Evolutionary conservation across 2,888 invertebrate genomes (phyloP), one percentile per base, ranked within the genome.

Genomic region (Aplocera efformata): DNA sequence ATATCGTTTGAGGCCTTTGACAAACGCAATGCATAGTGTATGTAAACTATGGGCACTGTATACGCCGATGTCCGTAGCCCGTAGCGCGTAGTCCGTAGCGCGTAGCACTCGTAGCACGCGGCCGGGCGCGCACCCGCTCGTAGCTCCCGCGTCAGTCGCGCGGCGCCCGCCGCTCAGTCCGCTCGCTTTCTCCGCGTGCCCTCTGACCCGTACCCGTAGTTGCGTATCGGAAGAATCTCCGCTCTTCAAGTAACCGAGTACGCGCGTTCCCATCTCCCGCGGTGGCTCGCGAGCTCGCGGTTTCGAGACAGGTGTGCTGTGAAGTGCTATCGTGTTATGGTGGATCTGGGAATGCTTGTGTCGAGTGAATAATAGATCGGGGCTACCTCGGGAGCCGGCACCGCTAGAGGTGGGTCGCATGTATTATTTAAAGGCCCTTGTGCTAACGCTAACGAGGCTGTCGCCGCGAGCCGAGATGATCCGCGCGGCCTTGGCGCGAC

Each of bases 401-500:
- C 73, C 72, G 78, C 69, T 68, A 61, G 64, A 78, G 79, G 81
- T 79, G 53, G 59, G 70, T 68, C 39, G 24, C 56, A 55, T 64
- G 48, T 56, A 60, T 58, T 63, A 62, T 70, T 66, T 53, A 63
- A 43, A 25, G 48, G 54, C 42, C 42, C 47, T 24, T 36, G 47
- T 44, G 49, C 26, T 25, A 26, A 11, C 50, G 37, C 40, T 43
- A 39, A 35, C 35, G 41, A 38, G 39, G n/a, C 26, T 47, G 56
- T 55, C 58, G 32, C 48, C 45, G 48, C 43, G n/a, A 9, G 8
- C 26, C 20, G 25, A 29, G 7, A 11, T 17, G 17, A 35, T 24
- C 26, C 27, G 25, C 10, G 1, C 9, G 25, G 47, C 50, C 50
- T 17, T 5, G 13, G 53, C 54, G 57, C 48, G 37, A 27, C 46